Percentiles rank a stretch among this genome's conserved stretches.
Conservation (phyloP, 2,797 vertebrate species). For the Oceanodroma leucorhoa region DNA sequence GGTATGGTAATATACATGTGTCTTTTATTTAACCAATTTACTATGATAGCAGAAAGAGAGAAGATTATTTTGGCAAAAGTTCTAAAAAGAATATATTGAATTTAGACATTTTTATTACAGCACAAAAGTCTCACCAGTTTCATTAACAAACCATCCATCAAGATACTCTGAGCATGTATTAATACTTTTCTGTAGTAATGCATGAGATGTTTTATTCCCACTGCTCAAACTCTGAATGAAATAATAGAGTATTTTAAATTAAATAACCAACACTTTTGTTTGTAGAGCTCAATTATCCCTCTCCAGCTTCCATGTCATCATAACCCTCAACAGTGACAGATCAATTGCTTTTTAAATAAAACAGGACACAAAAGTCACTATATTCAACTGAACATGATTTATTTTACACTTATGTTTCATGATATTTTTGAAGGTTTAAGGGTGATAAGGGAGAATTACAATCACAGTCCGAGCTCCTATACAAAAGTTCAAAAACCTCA, state of each 20-base stretch:
- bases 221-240: conserved; percentile 5
- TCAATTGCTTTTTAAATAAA: background rate
- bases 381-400: background rate
- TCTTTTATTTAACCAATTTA: conserved; percentile 60
- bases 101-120: conserved; percentile 49
- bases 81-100: conserved; percentile 56
- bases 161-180: background rate
- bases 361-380: background rate
- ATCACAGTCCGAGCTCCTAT: background rate
- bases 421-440: background rate
- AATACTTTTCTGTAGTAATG: background rate
- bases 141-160: conserved; percentile 60
- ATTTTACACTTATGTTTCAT: background rate
- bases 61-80: conserved; percentile 62
- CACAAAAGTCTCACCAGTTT: conserved; percentile 20
- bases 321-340: background rate
- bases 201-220: conserved; percentile 10
- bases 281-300: background rate
- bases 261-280: background rate
- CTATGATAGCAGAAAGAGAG: conserved; percentile 39
- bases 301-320: background rate
- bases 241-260: background rate
- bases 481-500: background rate
- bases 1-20: conserved; percentile 46
- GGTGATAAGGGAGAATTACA: background rate